Percentiles rank a stretch among this genome's conserved stretches.
Conservation (phyloP, 2,888 invertebrate genomes). For the Pyrgus malvae region DNA sequence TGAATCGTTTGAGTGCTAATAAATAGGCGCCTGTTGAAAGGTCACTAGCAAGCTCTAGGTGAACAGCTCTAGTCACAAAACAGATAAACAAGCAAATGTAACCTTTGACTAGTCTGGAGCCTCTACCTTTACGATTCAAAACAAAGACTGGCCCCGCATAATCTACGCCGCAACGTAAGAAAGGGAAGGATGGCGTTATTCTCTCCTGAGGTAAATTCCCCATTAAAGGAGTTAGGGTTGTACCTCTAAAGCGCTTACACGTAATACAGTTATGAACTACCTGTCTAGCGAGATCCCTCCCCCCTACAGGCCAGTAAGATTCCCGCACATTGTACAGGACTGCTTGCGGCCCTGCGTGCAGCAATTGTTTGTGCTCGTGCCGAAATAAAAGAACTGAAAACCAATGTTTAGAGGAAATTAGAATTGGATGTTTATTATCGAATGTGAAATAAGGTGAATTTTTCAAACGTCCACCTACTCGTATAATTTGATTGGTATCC, state of each 20-base stretch:
- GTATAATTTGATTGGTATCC: neutral
- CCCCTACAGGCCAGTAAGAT: constrained; percentile 28
- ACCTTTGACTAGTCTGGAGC: neutral
- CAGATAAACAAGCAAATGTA: neutral
- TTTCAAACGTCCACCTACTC: neutral
- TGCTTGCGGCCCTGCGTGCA: constrained; percentile 28
- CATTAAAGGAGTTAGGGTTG: constrained; percentile 7
- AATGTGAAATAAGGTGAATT: constrained; percentile 1
- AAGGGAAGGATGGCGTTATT: neutral
- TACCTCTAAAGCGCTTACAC: neutral
- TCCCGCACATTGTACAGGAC: constrained; percentile 26
- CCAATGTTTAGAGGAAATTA: constrained; percentile 27
- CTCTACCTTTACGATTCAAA: neutral
- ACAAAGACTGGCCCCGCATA: neutral
- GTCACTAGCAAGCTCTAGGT: constrained; percentile 6
- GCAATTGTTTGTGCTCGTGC: constrained; percentile 21
- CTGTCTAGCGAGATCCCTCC: constrained; percentile 20
- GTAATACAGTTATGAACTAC: constrained; percentile 3
- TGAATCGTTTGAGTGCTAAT: neutral
- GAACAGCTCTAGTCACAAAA: constrained; percentile 1
- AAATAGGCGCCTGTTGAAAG: neutral
- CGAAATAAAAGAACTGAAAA: constrained; percentile 26
- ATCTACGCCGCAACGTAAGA: neutral
- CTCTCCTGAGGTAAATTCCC: constrained; percentile 12
- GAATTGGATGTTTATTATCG: constrained; percentile 30